Conservation (phyloP, 2,888 invertebrate species). For the Osedax frankpressi region DNA sequence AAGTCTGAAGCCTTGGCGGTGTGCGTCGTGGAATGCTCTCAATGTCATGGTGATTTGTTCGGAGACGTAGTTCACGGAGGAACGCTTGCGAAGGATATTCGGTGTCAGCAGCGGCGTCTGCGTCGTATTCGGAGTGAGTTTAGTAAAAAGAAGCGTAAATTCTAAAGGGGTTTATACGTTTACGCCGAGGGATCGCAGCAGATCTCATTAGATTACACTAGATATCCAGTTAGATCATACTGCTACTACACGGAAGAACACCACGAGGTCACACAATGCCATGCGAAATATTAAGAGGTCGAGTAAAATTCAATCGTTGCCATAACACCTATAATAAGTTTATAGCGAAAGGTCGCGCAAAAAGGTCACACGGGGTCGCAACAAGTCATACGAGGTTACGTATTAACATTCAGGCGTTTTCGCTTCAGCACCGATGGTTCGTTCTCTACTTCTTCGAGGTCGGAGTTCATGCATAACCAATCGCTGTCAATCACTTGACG, state of each 20-base stretch:
- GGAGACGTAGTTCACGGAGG: slow-evolving; percentile 46
- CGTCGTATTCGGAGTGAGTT: background rate
- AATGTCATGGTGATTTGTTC: slow-evolving; percentile 55
- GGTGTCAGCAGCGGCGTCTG: slow-evolving; percentile 44
- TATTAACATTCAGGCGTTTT: background rate
- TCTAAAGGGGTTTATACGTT: background rate
- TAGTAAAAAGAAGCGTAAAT: background rate
- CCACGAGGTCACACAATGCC: too few relatives aligned
- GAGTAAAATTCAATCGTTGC: too few relatives aligned
- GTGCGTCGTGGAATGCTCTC: slow-evolving; percentile 59
- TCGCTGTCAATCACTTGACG: background rate
- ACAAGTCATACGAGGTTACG: background rate
- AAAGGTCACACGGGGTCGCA: background rate
- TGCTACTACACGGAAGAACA: too few relatives aligned
- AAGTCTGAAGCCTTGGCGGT: slow-evolving; percentile 60
- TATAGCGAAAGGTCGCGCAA: background rate
- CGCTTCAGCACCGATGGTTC: background rate
- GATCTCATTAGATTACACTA: too few relatives aligned
- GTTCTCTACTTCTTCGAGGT: background rate
- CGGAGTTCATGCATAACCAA: background rate
- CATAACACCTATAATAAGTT: too few relatives aligned
- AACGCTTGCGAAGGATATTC: slow-evolving; percentile 50
- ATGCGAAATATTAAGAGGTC: too few relatives aligned
- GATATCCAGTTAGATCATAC: too few relatives aligned
- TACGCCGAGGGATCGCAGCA: background rate